Evolutionary conservation across 2,113 vertebrate genomes (phyloP), one percentile per base, ranked within the genome.

Genomic region (Neomonachus schauinslandi): DNA sequence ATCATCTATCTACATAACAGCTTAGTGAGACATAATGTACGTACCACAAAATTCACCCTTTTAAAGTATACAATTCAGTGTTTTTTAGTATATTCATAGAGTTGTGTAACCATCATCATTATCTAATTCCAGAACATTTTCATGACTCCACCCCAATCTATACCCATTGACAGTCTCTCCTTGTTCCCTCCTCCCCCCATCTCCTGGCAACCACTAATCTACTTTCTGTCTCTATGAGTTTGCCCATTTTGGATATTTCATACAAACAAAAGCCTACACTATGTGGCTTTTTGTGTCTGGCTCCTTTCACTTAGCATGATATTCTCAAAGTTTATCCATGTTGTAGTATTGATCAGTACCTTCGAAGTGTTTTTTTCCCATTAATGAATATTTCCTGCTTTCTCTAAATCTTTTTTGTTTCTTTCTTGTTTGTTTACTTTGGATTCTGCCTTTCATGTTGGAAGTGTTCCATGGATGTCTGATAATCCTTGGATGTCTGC

Each of bases 51-150:
- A 79, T 31, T 39, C 53, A 91, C 11, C 15, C 28, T 88, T 97
- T 57, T 15, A 81, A 90, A 87, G 39, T 87, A 42, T 87, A 87
- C 77, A 83, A 42, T 67, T 90, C 21, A 49, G 5, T 93, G 11
- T 5, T 42, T 95, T 91, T 80, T 88, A 69, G 5, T 74, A 55
- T 93, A 88, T 67, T 69, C 11, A 71, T 24, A 82, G 39, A 69
- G 16, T 91, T 93, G 24, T 63, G 5, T 69, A 88, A 49, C 14
- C 49, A 76, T 80, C 24, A 80, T 72, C 31, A 89, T 71, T 80
- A 53, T 77, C 7, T 71, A 92, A 87, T 94, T 89, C 72, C 79
- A 93, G 88, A 92, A 82, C 13, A 86, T 96, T 96, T 94, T 96
- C 26, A 72, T 86, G 13, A 77, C 24, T 33, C 12, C 19, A 79